Conservation (phyloP, 1,140 invertebrate genomes). For the Drepana arcuata region DNA sequence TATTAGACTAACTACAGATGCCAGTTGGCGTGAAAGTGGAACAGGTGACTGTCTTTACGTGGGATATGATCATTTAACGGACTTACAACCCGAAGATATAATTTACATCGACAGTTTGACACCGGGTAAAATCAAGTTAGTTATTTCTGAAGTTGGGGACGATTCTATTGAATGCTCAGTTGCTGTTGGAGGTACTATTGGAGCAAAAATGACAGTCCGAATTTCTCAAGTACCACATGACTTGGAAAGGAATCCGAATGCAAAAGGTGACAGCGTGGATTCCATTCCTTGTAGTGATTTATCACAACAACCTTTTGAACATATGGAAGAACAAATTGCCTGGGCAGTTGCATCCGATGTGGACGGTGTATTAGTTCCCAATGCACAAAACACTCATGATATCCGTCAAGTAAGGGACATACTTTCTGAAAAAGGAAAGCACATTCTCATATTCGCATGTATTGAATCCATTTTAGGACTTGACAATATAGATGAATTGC, state of each 20-base stretch:
- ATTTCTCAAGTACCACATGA: constrained; percentile 47
- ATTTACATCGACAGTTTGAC: constrained; percentile 52
- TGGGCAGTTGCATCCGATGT: constrained; percentile 54
- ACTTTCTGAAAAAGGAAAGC: constrained; percentile 54
- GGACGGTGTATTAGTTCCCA: constrained; percentile 48
- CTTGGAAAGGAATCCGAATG: constrained; percentile 19
- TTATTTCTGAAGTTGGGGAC: constrained; percentile 46
- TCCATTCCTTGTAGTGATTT: constrained; percentile 30
- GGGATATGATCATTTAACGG: constrained; percentile 52
- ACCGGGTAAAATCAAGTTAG: constrained; percentile 43
- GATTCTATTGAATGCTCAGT: constrained; percentile 56
- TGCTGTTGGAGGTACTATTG: constrained; percentile 37
- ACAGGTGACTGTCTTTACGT: constrained; percentile 54
- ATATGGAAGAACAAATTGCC: constrained; percentile 53
- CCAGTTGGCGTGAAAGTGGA: constrained; percentile 52
- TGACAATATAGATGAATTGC: constrained; percentile 78
- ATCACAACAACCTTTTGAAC: constrained; percentile 43
- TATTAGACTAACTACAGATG: constrained; percentile 47
- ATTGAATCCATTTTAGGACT: constrained; percentile 79
- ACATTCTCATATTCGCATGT: constrained; percentile 70
- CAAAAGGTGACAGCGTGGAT: constrained; percentile 23
- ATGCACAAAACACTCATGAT: constrained; percentile 39
- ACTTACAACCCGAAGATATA: constrained; percentile 39
- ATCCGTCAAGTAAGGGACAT: constrained; percentile 38
- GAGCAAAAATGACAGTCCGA: constrained; percentile 53